These are phyloP conservation scores for Catostomus latipinnis DNA, from an alignment of 2,797 vertebrate genomes.

Conservation along the genomic window DNA sequence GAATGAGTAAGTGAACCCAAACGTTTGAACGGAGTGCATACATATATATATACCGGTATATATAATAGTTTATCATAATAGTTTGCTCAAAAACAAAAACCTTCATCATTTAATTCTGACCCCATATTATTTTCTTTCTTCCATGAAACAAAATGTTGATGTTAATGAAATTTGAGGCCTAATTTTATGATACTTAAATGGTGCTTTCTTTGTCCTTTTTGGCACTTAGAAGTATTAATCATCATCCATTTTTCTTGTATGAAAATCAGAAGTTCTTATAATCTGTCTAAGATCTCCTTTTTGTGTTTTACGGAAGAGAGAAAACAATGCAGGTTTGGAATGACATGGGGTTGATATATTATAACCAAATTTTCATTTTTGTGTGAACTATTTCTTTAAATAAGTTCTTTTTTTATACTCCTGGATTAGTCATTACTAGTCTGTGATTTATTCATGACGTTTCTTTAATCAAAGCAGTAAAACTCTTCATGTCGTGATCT, in stretches of 20 bases:
- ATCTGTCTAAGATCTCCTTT: neutral
- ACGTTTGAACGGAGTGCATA: no score
- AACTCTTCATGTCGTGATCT: slow-evolving; percentile 1
- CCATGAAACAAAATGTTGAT: no score
- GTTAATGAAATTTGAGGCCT: neutral
- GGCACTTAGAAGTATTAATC: neutral
- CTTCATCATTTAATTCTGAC: no score
- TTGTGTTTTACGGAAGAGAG: neutral
- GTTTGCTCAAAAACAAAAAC: no score
- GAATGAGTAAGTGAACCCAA: no score
- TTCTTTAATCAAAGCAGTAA: slow-evolving; percentile 9
- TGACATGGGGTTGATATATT: neutral
- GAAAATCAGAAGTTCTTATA: neutral
- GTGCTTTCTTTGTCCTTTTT: neutral
- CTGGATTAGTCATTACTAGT: neutral
- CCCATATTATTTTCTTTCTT: no score
- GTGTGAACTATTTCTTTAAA: neutral
- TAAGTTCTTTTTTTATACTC: neutral
- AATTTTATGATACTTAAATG: neutral
- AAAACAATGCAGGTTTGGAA: no score
- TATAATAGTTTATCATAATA: no score
- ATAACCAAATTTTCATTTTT: neutral
- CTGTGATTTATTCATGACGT: neutral
- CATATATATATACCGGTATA: no score
- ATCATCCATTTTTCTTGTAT: neutral